Evolutionary conservation across 2,888 invertebrate species (phyloP).

Genomic region (Pharmacophagus antenor): DNA sequence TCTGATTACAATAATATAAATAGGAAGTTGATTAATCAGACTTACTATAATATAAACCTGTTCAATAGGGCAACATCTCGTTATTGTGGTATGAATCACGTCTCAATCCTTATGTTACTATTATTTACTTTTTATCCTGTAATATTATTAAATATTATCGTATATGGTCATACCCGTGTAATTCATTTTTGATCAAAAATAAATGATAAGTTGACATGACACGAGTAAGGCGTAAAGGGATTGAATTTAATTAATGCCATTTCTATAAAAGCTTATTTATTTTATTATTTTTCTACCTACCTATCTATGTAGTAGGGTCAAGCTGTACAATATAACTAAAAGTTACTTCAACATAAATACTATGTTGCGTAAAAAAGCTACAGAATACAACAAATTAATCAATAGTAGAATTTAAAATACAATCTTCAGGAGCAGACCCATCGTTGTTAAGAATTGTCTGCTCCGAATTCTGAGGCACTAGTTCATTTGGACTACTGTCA

Average conservation of each 20-base stretch:
- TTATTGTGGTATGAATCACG: too few relatives aligned
- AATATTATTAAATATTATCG: too few relatives aligned
- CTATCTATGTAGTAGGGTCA: constrained; percentile 28
- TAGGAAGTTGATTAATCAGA: too few relatives aligned
- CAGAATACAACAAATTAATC: constrained; percentile 12
- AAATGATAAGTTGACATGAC: background rate
- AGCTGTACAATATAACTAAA: constrained; percentile 32
- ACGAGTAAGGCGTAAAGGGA: background rate
- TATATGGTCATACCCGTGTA: too few relatives aligned
- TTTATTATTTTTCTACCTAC: constrained; percentile 29
- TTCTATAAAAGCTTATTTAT: constrained; percentile 30
- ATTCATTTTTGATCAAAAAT: too few relatives aligned
- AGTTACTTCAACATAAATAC: constrained; percentile 16
- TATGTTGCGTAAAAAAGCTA: constrained; percentile 17
- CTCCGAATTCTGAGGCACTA: constrained; percentile 2
- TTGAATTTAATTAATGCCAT: constrained; percentile 27
- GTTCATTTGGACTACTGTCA: constrained; percentile 4
- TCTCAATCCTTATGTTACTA: too few relatives aligned
- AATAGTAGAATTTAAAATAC: constrained; percentile 5
- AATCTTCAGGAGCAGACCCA: background rate
- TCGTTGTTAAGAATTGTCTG: background rate
- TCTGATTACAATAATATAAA: too few relatives aligned
- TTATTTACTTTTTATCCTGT: too few relatives aligned
- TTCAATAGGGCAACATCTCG: too few relatives aligned
- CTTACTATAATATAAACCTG: too few relatives aligned